Percentiles rank a stretch among this genome's conserved stretches.
These are phyloP conservation scores for Sitta europaea DNA, from an alignment of 2,113 vertebrate species.

Conservation along the genomic window DNA sequence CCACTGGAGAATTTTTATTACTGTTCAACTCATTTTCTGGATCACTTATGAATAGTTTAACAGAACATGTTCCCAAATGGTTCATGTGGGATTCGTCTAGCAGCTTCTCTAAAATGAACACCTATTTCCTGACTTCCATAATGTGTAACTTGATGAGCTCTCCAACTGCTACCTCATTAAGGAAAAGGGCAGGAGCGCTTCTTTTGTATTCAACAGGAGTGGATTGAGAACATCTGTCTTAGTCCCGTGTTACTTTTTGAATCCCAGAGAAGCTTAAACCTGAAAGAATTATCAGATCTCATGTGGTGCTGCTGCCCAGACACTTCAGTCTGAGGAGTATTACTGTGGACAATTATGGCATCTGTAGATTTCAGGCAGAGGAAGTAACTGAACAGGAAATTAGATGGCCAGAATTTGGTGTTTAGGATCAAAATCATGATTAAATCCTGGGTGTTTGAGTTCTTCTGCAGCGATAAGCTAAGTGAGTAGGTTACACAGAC, in stretches of 20 bases:
- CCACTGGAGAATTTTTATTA: neutral
- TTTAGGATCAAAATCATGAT: neutral
- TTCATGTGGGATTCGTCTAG: constrained; percentile 2
- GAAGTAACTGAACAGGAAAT: neutral
- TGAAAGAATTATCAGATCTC: neutral
- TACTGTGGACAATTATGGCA: neutral
- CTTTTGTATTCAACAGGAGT: neutral
- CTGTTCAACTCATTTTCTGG: constrained; percentile 2
- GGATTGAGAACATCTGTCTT: neutral
- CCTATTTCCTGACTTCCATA: neutral
- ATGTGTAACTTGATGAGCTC: neutral
- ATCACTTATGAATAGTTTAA: constrained; percentile 30
- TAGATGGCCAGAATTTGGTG: neutral
- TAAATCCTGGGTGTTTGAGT: neutral
- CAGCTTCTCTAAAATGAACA: neutral
- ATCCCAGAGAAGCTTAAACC: neutral
- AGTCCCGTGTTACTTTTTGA: neutral
- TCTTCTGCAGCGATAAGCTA: neutral
- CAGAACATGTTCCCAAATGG: neutral
- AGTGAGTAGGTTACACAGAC: neutral
- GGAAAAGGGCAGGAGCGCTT: neutral
- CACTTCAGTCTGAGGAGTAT: neutral
- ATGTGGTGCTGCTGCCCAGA: neutral
- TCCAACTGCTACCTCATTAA: neutral
- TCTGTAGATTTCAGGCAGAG: neutral